Percentiles rank a stretch among this genome's conserved stretches.
Conservation (phyloP, 2,888 invertebrate genomes). For the Drosophila lutescens region DNA sequence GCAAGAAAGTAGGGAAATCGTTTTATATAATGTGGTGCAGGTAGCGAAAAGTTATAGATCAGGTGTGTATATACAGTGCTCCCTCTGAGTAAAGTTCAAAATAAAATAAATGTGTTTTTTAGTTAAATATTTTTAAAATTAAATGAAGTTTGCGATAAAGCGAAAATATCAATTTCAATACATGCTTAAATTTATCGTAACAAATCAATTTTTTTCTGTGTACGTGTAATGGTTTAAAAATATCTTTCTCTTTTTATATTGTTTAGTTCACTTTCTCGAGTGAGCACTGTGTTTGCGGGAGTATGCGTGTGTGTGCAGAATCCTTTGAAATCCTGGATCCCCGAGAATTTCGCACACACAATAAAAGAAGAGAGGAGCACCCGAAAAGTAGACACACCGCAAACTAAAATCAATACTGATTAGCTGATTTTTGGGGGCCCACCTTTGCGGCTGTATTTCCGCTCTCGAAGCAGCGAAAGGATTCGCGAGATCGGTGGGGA, state of each 20-base stretch:
- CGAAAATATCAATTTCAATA: too few species aligned
- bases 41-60: constrained; percentile 9
- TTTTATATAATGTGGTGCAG: constrained; percentile 12
- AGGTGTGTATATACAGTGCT: constrained; percentile 16
- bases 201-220: constrained; percentile 1
- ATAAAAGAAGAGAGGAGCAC: neutral
- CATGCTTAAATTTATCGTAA: too few species aligned
- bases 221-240: constrained; percentile 10
- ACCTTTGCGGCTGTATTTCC: constrained; percentile 54
- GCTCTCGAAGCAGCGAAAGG: neutral
- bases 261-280: neutral
- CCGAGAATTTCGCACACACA: constrained; percentile 8
- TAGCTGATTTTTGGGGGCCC: constrained; percentile 13
- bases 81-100: neutral
- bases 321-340: constrained; percentile 25
- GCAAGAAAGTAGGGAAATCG: neutral
- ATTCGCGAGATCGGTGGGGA: constrained; percentile 12
- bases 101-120: too few species aligned
- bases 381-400: constrained; percentile 3
- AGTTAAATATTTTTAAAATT: too few species aligned
- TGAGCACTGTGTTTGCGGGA: neutral
- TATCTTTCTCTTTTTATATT: neutral
- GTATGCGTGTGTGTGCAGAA: neutral
- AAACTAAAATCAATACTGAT: constrained; percentile 37
- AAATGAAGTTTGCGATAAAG: too few species aligned